These are phyloP conservation scores for Xerus rutilus DNA, from an alignment of 2,797 vertebrate genomes.

Conservation along the genomic window DNA sequence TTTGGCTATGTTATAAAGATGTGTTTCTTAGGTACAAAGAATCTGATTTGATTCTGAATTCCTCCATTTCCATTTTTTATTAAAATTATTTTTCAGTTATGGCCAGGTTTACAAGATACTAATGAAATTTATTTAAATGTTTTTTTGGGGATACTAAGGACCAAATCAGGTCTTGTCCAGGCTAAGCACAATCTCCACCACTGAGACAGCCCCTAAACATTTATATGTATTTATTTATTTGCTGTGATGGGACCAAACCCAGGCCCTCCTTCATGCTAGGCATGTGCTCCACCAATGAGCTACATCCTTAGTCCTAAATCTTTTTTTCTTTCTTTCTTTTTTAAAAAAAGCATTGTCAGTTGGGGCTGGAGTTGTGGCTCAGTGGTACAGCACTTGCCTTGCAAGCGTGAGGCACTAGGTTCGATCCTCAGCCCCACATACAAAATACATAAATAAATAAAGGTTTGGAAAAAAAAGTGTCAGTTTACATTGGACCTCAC, in stretches of 20 bases:
- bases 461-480: background rate
- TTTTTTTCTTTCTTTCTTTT: background rate
- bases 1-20: background rate
- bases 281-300: background rate
- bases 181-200: no score
- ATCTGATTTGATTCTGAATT: background rate
- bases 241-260: no score
- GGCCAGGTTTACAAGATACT: constrained; percentile 11
- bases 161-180: background rate
- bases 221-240: background rate
- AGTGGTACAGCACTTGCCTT: no score
- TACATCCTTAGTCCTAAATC: background rate
- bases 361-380: no score
- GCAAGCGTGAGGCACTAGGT: no score
- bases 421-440: no score
- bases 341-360: no score
- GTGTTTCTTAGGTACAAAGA: constrained; percentile 17
- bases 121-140: background rate
- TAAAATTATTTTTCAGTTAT: background rate
- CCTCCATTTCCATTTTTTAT: background rate
- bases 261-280: background rate
- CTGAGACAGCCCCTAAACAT: background rate
- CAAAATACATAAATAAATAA: no score
- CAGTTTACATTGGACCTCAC: background rate
- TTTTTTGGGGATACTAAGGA: background rate